Evolutionary conservation across 2,113 vertebrate genomes (phyloP).

Genomic region (Choloepus hoffmanni): DNA sequence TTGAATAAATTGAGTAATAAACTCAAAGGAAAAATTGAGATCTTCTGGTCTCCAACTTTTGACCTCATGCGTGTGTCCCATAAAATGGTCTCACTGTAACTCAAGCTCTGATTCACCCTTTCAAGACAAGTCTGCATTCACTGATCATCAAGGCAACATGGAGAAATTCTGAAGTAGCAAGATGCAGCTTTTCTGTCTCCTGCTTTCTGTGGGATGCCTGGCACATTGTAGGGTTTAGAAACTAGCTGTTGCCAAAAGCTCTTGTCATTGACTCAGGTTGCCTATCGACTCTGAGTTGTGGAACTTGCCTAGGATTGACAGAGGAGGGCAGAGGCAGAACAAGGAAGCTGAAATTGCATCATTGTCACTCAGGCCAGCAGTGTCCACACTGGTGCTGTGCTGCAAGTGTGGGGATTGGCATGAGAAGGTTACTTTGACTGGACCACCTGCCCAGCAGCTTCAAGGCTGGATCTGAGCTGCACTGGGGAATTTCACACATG

Average conservation of each 20-base stretch:
- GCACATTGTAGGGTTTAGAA: accelerated
- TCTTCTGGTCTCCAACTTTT: background rate
- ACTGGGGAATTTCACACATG: conserved; percentile 44
- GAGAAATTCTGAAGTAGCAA: background rate
- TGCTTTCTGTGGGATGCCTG: background rate
- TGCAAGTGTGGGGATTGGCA: background rate
- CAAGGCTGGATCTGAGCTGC: background rate
- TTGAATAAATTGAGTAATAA: background rate
- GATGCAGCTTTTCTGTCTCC: background rate
- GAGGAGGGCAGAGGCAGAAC: background rate
- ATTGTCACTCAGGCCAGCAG: background rate
- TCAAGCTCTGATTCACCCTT: background rate
- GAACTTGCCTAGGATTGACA: no score
- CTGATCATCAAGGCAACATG: background rate
- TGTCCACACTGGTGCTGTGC: background rate
- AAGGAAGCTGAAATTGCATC: background rate
- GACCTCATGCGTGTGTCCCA: background rate
- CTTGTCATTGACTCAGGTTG: accelerated
- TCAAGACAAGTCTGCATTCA: background rate
- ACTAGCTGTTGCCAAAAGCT: background rate
- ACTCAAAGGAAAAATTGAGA: no score
- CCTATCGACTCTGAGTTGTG: background rate
- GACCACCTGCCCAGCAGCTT: background rate
- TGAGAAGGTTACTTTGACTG: background rate
- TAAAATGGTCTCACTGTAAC: background rate